Base-by-base conservation (phyloP, 2,113 vertebrate genomes). In the Eupsittula cactorum region DNA sequence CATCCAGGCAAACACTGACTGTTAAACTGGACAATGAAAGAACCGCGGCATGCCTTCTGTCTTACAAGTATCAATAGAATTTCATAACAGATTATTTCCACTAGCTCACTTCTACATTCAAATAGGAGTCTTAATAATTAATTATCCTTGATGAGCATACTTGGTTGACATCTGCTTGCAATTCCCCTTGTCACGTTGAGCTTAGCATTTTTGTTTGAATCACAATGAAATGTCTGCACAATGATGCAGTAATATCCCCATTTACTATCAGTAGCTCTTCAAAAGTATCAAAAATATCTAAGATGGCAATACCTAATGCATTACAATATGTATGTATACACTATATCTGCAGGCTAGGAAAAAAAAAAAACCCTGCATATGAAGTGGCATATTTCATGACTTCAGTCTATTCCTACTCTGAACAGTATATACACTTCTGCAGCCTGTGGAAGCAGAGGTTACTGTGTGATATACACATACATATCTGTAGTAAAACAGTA, bases 341-440 rank as follows among this genome's bases (percentile, higher is more conserved):
- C 81, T 64, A 27, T 65, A 65, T 75, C 91, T 64, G 91, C 79
- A 53, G 85, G 92, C 74, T 94, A 93, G n/a, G 67, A 86, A 96
- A 95, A 95, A 96, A 95, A 93, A 69, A 95, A 96, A 50, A 60
- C 17, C 33, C 87, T 95, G 87, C 15, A 2, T 91, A 91, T 95
- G 85, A 97, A 97, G 87, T 47, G 91, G 53, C 46, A 96, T 74
- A 74, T 91, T 96, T 96, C 91, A 94, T 90, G 0, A 80, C 55
- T 91, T 88, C 41, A 71, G 78, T 82, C 90, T 92, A 80, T 94
- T 95, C 87, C 96, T 93, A 53, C 85, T 94, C 94, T 68, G 62
- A 92, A 86, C 70, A 95, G 86, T 97, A 97, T 96, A 71, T 96
- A 97, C 95, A 97, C 35, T 92, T 65, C 60, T 73, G 53, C 37